Percentiles rank a stretch among this genome's conserved stretches.
phyloP scores from a whole-genome alignment of 2,797 vertebrate genomes.

The Acanthornis magna region DNA sequence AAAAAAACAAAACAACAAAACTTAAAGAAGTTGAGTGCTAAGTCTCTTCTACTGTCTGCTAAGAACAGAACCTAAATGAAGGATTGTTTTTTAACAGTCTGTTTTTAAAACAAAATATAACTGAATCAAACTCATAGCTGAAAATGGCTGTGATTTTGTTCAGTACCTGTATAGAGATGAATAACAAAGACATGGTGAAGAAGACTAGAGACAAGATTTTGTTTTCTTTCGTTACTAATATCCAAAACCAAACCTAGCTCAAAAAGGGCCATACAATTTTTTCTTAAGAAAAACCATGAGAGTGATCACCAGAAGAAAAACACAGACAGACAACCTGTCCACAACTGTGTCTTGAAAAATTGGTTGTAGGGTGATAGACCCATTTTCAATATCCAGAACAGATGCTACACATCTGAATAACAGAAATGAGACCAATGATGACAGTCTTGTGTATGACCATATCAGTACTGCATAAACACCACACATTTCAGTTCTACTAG shows the following conservation, averaged over 20 bases:
- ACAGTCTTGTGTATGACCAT: not conserved
- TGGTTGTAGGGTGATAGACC: not conserved
- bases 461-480: not conserved
- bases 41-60: not conserved
- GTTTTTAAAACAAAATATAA: not conserved
- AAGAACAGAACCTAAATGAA: not conserved
- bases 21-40: not conserved
- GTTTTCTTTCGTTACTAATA: not conserved
- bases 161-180: not conserved
- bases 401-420: not conserved
- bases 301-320: not conserved
- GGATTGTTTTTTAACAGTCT: not conserved
- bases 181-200: not conserved
- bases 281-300: not conserved
- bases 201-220: not conserved
- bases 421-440: not conserved
- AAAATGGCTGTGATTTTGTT: not conserved
- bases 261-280: fast-evolving
- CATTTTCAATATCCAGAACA: not conserved
- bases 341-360: not conserved
- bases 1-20: not conserved
- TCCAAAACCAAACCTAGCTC: not conserved
- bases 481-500: not conserved
- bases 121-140: not conserved
- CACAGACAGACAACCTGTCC: not conserved